Conservation (phyloP, 2,888 invertebrate species). For the Ochlodes sylvanus region DNA sequence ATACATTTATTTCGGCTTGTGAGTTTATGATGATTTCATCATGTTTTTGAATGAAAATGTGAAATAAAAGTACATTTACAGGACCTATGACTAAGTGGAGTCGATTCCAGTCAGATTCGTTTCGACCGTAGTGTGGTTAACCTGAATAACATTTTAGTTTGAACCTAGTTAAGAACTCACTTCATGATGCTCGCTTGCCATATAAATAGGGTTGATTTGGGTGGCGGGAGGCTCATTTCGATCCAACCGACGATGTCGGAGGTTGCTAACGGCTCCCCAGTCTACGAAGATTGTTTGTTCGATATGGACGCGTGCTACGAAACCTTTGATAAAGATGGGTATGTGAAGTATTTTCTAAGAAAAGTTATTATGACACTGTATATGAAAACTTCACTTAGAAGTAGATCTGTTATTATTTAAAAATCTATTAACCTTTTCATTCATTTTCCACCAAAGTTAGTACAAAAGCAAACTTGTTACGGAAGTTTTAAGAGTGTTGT, state of each 20-base stretch:
- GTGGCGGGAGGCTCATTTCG: constrained; percentile 69
- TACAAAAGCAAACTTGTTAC: too few relatives aligned
- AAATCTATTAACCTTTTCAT: too few relatives aligned
- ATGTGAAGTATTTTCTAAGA: constrained; percentile 74
- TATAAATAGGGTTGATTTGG: constrained; percentile 66
- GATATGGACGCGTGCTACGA: constrained; percentile 96
- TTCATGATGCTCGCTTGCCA: constrained; percentile 71
- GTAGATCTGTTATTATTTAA: too few relatives aligned
- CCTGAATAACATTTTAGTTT: constrained; percentile 3
- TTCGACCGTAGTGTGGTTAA: constrained; percentile 23
- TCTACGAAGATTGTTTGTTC: constrained; percentile 83
- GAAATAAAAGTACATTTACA: constrained; percentile 29
- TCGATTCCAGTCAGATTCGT: not conserved
- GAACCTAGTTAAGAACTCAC: constrained; percentile 34
- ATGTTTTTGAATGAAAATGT: constrained; percentile 42
- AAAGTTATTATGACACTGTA: constrained; percentile 3
- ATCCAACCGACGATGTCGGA: constrained; percentile 77
- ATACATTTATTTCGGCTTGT: not conserved
- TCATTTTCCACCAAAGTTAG: too few relatives aligned
- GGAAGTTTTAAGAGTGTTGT: too few relatives aligned
- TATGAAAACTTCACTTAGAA: too few relatives aligned
- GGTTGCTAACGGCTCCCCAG: constrained; percentile 69
- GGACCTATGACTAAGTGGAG: not conserved
- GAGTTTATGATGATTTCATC: constrained; percentile 39
- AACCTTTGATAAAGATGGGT: constrained; percentile 96